Evolutionary conservation across 2,113 vertebrate species (phyloP).

Genomic region (Pungitius pungitius): DNA sequence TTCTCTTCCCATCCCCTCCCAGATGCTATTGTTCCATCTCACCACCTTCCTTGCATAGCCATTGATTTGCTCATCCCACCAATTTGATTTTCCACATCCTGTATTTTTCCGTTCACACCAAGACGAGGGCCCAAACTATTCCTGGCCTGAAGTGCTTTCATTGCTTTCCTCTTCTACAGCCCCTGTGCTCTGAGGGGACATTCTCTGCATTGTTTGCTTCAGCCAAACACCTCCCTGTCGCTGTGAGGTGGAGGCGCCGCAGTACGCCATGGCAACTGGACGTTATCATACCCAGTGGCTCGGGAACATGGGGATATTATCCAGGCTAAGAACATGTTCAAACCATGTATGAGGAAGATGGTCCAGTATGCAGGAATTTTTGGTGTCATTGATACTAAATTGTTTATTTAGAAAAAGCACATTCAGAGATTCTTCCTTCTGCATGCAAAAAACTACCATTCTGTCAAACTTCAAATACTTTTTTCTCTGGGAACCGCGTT

Average conservation of each 20-base stretch:
- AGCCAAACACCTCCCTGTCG: constrained; percentile 50
- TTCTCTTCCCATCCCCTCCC: constrained; percentile 35
- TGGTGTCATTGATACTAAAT: neutral
- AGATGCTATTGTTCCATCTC: constrained; percentile 24
- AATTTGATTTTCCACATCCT: constrained; percentile 4
- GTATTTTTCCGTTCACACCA: constrained; percentile 18
- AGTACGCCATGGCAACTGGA: constrained; percentile 43
- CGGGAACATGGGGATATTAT: neutral
- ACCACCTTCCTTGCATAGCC: constrained; percentile 24
- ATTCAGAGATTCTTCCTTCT: constrained; percentile 1
- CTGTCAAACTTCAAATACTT: constrained; percentile 19
- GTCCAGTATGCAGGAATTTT: neutral
- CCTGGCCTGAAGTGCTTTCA: constrained; percentile 9
- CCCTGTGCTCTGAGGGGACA: constrained; percentile 35
- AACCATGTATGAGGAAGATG: neutral
- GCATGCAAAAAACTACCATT: neutral
- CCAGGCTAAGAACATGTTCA: neutral
- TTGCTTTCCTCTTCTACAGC: neutral
- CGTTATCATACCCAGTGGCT: constrained; percentile 28
- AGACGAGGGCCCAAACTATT: neutral
- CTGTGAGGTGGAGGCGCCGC: constrained; percentile 45
- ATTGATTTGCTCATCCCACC: neutral
- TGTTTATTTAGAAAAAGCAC: neutral
- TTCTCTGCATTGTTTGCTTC: constrained; percentile 45
- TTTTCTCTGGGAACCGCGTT: constrained; percentile 5